Conservation (phyloP, 2,797 vertebrate species). For the Nasua narica region DNA sequence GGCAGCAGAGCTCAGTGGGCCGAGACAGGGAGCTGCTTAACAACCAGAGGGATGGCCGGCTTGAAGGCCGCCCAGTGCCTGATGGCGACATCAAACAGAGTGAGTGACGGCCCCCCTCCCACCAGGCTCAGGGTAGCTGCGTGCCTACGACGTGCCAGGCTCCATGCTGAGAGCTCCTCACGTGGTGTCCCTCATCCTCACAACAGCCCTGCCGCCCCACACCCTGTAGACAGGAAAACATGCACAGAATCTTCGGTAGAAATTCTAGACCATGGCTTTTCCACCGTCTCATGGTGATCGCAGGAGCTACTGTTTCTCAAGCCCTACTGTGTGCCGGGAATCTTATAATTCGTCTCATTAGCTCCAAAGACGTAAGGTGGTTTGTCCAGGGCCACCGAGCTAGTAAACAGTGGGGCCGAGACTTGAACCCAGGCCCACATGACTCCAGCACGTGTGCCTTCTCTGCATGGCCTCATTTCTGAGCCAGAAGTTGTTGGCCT, state of each 20-base stretch:
- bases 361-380: not conserved
- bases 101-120: conserved; percentile 80
- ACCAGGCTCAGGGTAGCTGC: accelerated
- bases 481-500: not conserved
- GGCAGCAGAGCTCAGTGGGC: conserved; percentile 82
- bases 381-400: not conserved
- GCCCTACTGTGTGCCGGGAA: not conserved
- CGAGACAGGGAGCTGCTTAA: conserved; percentile 85
- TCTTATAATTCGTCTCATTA: not conserved
- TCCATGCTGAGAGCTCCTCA: not conserved
- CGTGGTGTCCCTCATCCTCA: not conserved
- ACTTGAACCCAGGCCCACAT: not conserved
- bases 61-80: conserved; percentile 72
- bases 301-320: not conserved
- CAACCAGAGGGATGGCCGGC: conserved; percentile 77
- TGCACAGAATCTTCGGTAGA: not conserved
- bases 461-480: not conserved
- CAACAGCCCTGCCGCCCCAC: not conserved
- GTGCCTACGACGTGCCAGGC: not conserved
- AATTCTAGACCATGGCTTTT: not conserved
- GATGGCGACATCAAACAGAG: conserved; percentile 83
- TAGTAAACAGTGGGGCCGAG: not conserved
- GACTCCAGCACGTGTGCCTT: not conserved
- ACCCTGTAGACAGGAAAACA: not conserved
- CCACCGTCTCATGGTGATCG: accelerated